Conservation (phyloP, 2,888 invertebrate species). For the Lepeophtheirus nordmannii region DNA sequence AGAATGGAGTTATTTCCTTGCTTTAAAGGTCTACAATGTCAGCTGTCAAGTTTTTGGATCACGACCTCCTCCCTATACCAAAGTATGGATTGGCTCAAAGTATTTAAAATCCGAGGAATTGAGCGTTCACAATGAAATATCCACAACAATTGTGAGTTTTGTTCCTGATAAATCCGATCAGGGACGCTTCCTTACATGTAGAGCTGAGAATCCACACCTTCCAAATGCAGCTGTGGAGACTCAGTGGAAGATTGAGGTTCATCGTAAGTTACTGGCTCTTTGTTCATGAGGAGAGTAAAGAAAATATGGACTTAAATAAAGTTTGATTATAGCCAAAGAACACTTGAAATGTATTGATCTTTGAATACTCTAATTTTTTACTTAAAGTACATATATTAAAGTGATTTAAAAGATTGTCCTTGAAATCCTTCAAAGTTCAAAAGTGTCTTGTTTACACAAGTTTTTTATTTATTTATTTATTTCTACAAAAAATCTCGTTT, state of each 20-base stretch:
- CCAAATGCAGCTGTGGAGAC: constrained; percentile 11
- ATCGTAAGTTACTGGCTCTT: constrained; percentile 14
- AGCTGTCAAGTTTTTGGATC: constrained; percentile 10
- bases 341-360: no score
- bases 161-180: constrained; percentile 4
- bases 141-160: constrained; percentile 1
- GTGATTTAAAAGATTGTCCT: no score
- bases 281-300: no score
- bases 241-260: constrained; percentile 13
- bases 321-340: no score
- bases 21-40: constrained; percentile 12
- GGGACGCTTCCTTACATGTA: background rate
- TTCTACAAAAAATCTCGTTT: no score
- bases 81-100: constrained; percentile 2
- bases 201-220: constrained; percentile 16
- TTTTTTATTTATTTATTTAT: no score
- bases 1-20: constrained; percentile 19
- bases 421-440: no score
- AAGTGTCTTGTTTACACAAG: no score
- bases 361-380: no score
- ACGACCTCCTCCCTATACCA: constrained; percentile 8
- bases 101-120: constrained; percentile 5
- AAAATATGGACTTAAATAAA: no score
- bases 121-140: background rate
- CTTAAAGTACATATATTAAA: no score